Percentiles rank a stretch among this genome's conserved stretches.
Evolutionary conservation across 2,113 vertebrate genomes (phyloP).

Genomic region (Lamprotornis superbus): DNA sequence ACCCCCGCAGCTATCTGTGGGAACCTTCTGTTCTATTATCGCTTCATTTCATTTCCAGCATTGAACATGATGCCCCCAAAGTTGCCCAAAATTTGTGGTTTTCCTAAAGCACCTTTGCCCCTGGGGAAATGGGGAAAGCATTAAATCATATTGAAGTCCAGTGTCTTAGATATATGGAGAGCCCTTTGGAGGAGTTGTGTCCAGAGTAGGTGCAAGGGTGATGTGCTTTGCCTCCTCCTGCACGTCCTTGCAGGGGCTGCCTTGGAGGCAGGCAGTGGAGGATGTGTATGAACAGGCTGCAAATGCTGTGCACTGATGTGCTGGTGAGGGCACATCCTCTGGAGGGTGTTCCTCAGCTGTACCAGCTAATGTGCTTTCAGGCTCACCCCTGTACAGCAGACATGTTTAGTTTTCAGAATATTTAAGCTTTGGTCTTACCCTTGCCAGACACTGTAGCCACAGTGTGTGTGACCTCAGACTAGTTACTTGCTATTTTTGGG

Average conservation of each 20-base stretch:
- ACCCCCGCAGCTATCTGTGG: neutral
- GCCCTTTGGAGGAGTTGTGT: neutral
- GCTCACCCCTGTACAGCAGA: neutral
- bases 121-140: neutral
- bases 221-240: neutral
- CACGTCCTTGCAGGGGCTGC: neutral
- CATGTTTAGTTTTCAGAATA: neutral
- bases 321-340: neutral
- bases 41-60: neutral
- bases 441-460: neutral
- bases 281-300: neutral
- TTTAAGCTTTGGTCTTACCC: neutral
- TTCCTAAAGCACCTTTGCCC: neutral
- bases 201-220: neutral
- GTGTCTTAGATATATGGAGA: neutral
- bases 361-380: neutral
- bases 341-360: neutral
- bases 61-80: neutral
- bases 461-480: neutral
- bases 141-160: neutral
- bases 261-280: neutral
- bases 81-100: neutral
- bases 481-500: neutral
- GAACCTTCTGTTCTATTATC: neutral
- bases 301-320: accelerated